These are phyloP conservation scores for Hydrozoanthus gracilis DNA, from an alignment of 92 coral and sea anemone species.

Conservation along the genomic window DNA sequence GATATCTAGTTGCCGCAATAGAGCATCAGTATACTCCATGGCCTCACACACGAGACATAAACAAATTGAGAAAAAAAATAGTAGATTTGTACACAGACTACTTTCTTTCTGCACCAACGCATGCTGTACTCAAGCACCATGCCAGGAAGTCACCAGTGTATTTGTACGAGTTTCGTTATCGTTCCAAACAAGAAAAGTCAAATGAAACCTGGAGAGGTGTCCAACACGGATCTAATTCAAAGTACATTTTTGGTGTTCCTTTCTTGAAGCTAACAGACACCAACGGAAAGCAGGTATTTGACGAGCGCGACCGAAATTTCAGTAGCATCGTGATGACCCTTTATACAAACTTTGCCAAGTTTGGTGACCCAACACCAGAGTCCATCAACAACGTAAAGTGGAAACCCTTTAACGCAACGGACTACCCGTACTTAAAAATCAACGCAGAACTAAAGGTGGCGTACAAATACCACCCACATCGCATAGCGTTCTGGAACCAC, in stretches of 20 bases:
- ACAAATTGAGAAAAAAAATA: constrained; percentile 55
- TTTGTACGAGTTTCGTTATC: constrained; percentile 73
- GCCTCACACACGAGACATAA: constrained; percentile 59
- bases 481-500: constrained; percentile 81
- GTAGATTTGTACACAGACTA: constrained; percentile 72
- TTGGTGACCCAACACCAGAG: constrained; percentile 82
- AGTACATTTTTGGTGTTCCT: constrained; percentile 86
- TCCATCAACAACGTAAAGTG: constrained; percentile 63
- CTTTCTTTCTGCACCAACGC: constrained; percentile 81
- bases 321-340: constrained; percentile 70
- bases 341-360: constrained; percentile 87
- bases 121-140: constrained; percentile 69
- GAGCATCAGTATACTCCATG: constrained; percentile 80
- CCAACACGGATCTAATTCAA: constrained; percentile 77
- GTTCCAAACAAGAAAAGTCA: constrained; percentile 66
- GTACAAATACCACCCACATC: constrained; percentile 62
- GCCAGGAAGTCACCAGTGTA: constrained; percentile 58
- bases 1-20: constrained; percentile 28
- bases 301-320: constrained; percentile 75
- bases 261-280: constrained; percentile 63
- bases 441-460: constrained; percentile 53
- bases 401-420: constrained; percentile 57
- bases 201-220: constrained; percentile 67
- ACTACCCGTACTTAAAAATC: constrained; percentile 68
- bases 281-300: constrained; percentile 57